Percentiles rank a stretch among this genome's conserved stretches.
phyloP scores from a whole-genome alignment of 2,797 vertebrate species.

The Bovichtus diacanthus region DNA sequence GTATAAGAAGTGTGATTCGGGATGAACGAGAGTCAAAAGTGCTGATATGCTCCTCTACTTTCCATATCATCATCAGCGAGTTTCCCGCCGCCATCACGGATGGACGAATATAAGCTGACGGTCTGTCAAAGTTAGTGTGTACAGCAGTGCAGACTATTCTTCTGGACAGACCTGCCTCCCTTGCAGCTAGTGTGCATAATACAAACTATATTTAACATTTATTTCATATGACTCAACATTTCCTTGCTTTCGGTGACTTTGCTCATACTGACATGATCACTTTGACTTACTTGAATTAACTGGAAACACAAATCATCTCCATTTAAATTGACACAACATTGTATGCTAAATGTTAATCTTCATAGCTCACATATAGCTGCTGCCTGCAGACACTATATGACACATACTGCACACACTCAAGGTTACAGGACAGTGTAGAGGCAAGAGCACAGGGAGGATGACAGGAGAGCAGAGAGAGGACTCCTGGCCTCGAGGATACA shows the following conservation, averaged over 20 bases:
- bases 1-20: conserved; percentile 16
- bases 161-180: conserved; percentile 58
- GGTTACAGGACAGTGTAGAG: conserved; percentile 35
- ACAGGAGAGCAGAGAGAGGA: conserved; percentile 33
- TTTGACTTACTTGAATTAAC: conserved; percentile 29
- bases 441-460: conserved; percentile 8
- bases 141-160: conserved; percentile 50
- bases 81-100: conserved; percentile 16
- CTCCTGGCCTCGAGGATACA: conserved; percentile 17
- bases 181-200: conserved; percentile 44
- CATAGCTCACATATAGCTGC: conserved; percentile 14
- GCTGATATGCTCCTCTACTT: conserved; percentile 55
- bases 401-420: conserved; percentile 34
- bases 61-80: conserved; percentile 54
- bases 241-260: conserved; percentile 28
- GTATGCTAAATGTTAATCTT: conserved; percentile 19
- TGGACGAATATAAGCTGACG: conserved; percentile 61
- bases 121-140: conserved; percentile 58
- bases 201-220: conserved; percentile 62
- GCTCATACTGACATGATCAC: conserved; percentile 17
- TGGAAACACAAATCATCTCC: conserved; percentile 2
- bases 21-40: conserved; percentile 42
- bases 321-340: conserved; percentile 17
- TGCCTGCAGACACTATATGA: conserved; percentile 35
- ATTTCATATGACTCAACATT: conserved; percentile 56